Conservation (phyloP, 2,888 invertebrate species). For the Hoplodrina ambigua region DNA sequence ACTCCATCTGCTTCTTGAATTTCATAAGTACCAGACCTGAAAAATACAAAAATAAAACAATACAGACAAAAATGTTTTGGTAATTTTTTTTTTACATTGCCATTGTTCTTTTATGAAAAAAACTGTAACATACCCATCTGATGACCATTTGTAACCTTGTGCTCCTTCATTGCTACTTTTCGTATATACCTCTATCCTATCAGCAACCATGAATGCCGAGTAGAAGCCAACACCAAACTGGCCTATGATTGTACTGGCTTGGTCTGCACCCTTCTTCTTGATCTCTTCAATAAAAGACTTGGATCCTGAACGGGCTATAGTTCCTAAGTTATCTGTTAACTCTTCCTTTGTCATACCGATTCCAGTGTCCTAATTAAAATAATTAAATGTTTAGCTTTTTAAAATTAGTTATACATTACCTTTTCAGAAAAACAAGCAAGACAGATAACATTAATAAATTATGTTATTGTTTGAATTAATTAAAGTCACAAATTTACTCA, state of each 20-base stretch:
- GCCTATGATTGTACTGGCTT: constrained; percentile 96
- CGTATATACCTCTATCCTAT: constrained; percentile 97
- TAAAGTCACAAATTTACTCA: constrained; percentile 65
- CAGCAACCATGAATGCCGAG: constrained; percentile 99
- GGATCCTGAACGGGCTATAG: constrained; percentile 98
- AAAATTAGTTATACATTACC: background rate
- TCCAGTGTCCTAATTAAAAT: constrained; percentile 93
- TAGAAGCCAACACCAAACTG: constrained; percentile 99
- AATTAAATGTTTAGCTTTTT: background rate
- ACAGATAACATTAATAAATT: too few relatives aligned
- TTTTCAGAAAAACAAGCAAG: too few relatives aligned
- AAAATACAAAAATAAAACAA: constrained; percentile 52
- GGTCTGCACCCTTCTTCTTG: constrained; percentile 91
- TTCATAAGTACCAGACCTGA: constrained; percentile 96
- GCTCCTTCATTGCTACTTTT: constrained; percentile 92
- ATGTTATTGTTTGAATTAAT: too few relatives aligned
- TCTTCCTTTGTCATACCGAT: constrained; percentile 99
- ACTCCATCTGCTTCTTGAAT: constrained; percentile 96
- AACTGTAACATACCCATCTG: constrained; percentile 94
- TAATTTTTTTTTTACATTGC: background rate
- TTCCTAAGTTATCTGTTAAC: constrained; percentile 96
- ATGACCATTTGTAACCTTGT: constrained; percentile 96
- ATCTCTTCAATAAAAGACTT: constrained; percentile 97
- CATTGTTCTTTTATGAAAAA: background rate
- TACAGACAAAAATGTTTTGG: too few relatives aligned